phyloP scores from a whole-genome alignment of 2,888 invertebrate genomes.

The Taenaris catops region DNA sequence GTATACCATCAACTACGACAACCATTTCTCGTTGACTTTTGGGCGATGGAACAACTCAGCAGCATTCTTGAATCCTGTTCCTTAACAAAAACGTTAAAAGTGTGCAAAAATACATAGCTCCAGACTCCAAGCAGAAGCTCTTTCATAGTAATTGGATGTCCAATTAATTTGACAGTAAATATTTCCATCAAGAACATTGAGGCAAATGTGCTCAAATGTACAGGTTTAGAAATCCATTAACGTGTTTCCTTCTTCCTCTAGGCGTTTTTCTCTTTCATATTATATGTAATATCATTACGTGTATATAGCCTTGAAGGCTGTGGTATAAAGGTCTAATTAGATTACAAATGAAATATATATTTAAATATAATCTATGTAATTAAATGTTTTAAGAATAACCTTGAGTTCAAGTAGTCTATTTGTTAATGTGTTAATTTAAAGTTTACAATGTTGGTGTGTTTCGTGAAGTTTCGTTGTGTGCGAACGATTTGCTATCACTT shows the following conservation, averaged over 20 bases:
- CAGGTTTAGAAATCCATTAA: conserved; percentile 44
- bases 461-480: background rate
- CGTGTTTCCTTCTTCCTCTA: conserved; percentile 39
- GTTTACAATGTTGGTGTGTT: background rate
- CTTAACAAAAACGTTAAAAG: too few species aligned
- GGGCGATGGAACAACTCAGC: too few species aligned
- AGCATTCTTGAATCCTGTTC: too few species aligned
- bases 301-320: conserved; percentile 61
- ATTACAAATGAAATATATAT: conserved; percentile 23
- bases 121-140: too few species aligned
- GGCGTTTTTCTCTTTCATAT: conserved; percentile 38
- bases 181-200: conserved; percentile 24
- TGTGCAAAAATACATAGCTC: too few species aligned
- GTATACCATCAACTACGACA: too few species aligned
- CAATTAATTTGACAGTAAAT: conserved; percentile 5
- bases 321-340: conserved; percentile 45
- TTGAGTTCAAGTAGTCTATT: conserved; percentile 13
- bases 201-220: conserved; percentile 65
- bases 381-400: conserved; percentile 11
- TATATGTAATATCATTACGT: conserved; percentile 24
- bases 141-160: conserved; percentile 3
- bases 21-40: too few species aligned
- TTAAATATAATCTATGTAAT: conserved; percentile 22
- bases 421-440: conserved; percentile 13
- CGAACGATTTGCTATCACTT: background rate